Base-by-base conservation (phyloP, 2,888 invertebrate genomes). In the Hydropsyche betteni region DNA sequence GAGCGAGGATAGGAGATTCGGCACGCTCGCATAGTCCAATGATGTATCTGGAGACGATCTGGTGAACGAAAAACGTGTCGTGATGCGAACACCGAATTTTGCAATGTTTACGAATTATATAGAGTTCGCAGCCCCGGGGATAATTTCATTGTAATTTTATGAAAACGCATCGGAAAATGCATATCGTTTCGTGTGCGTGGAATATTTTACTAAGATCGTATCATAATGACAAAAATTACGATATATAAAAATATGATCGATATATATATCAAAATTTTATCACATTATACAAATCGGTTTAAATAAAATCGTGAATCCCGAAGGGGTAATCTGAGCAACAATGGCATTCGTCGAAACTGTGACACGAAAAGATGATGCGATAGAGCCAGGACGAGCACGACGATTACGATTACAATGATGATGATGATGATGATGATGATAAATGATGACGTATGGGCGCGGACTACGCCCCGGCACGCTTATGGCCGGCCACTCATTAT, bases 401-500 rank as follows among this genome's bases (percentile, higher is more conserved):
- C 14, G 58, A 14, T 52, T n/a, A 50, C 36, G 53, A 36, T 52
- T 36, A 44, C 38, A 1, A 16, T 14, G 53, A 68, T 50, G 50
- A 68, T 16, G 69, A 36, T 34, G 36, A 52, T 69, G 74, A 69
- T 74, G 74, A 69, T 70, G 61, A 55, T 68, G 75, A 75, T 69
- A 69, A 44, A 50, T 38, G 16, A 75, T 75, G 75, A 75, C 75
- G 69, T 61, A 75, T 61, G 58, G 75, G 55, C 51, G 12, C 69
- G 53, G 69, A 61, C 69, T 61, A 75, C 75, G 75, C 75, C 75
- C 61, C 69, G 75, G 75, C 75, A 75, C 75, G 70, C 75, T 75
- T 70, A 69, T 24, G 51, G 36, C 68, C 36, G 69, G 68, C 50
- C 69, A 74, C 75, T 69, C 53, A 75, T 75, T 58, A 75, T 75